Evolutionary conservation across 2,888 invertebrate species (phyloP).

Genomic region (Tholera decimalis): DNA sequence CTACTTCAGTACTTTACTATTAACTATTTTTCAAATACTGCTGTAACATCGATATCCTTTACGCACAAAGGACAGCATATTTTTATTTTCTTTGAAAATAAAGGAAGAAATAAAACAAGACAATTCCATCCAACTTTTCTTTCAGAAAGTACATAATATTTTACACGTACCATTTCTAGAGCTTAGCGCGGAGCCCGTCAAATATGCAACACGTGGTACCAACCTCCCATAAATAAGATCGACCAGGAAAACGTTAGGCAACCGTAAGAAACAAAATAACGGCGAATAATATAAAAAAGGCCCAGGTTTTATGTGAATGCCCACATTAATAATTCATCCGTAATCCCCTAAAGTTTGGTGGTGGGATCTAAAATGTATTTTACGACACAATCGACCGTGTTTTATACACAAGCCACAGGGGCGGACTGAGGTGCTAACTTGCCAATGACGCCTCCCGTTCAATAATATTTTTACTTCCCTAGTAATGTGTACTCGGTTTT

Average conservation of each 20-base stretch:
- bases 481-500: slow-evolving; percentile 40
- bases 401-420: slow-evolving; percentile 73
- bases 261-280: slow-evolving; percentile 70
- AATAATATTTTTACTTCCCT: slow-evolving; percentile 46
- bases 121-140: slow-evolving; percentile 26
- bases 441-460: slow-evolving; percentile 47
- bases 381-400: slow-evolving; percentile 82
- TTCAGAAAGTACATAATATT: slow-evolving; percentile 45
- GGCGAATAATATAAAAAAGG: slow-evolving; percentile 75
- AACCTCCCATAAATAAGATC: slow-evolving; percentile 65
- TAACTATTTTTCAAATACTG: neutral
- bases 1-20: neutral
- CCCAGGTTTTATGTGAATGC: slow-evolving; percentile 83
- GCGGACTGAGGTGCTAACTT: slow-evolving; percentile 64
- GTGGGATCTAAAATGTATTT: slow-evolving; percentile 81
- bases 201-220: slow-evolving; percentile 65
- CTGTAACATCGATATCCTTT: neutral
- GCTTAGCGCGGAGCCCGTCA: slow-evolving; percentile 56
- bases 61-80: neutral
- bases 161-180: slow-evolving; percentile 50
- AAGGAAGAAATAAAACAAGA: slow-evolving; percentile 25
- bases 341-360: slow-evolving; percentile 84
- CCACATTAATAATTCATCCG: slow-evolving; percentile 89
- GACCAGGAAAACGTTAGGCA: slow-evolving; percentile 62
- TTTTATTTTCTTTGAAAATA: slow-evolving; percentile 3